These are phyloP conservation scores for Chrysolina oricalcia DNA, from an alignment of 2,888 invertebrate species.

Conservation along the genomic window DNA sequence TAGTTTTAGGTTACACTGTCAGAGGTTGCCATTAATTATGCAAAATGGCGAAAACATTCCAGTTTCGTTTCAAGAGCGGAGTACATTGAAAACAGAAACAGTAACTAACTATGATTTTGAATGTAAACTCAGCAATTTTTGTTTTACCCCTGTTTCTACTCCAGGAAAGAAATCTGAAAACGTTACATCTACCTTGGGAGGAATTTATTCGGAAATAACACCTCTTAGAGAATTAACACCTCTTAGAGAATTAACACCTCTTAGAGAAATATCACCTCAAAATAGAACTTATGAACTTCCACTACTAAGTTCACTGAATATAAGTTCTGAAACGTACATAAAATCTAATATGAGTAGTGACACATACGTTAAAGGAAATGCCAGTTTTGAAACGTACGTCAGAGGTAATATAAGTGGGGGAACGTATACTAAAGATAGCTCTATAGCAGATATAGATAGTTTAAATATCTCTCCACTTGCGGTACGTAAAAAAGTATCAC, in stretches of 20 bases:
- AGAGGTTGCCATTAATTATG: constrained; percentile 22
- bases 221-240: constrained; percentile 14
- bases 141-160: constrained; percentile 4
- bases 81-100: not conserved
- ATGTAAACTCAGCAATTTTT: constrained; percentile 14
- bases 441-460: constrained; percentile 45
- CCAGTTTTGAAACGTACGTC: constrained; percentile 71
- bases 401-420: constrained; percentile 69
- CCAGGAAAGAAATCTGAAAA: constrained; percentile 9
- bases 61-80: not conserved
- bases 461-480: constrained; percentile 52
- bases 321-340: constrained; percentile 60
- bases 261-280: constrained; percentile 17
- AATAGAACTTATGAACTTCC: constrained; percentile 16
- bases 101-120: not conserved
- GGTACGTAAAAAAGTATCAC: not conserved
- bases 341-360: constrained; percentile 64
- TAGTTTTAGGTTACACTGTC: not conserved
- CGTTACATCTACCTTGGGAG: not conserved
- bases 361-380: constrained; percentile 59
- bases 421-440: constrained; percentile 61
- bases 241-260: constrained; percentile 20
- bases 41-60: constrained; percentile 24
- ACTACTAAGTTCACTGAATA: constrained; percentile 58
- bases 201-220: constrained; percentile 8